Conservation (phyloP, 2,888 invertebrate genomes). For the Aleiodes alternator region DNA sequence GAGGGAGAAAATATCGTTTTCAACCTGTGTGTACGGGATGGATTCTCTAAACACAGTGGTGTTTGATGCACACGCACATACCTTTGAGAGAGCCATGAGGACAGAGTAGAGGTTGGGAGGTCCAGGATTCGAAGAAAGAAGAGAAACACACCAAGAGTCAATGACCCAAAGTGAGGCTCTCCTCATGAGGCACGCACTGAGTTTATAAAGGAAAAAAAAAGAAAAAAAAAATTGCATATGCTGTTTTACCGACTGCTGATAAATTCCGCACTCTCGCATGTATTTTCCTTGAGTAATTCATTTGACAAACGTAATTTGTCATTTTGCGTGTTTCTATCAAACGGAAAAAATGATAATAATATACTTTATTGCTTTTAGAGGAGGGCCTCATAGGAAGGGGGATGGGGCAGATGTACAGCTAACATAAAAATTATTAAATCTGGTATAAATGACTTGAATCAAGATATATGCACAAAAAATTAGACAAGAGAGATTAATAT, state of each 20-base stretch:
- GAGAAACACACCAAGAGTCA: conserved; percentile 67
- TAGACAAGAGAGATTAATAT: too few relatives aligned
- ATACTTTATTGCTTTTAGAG: too few relatives aligned
- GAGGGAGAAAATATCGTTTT: conserved; percentile 1
- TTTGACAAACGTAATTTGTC: background rate
- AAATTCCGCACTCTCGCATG: background rate
- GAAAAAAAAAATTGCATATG: conserved; percentile 31
- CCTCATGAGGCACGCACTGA: conserved; percentile 49
- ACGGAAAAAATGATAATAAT: too few relatives aligned
- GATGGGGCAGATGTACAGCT: too few relatives aligned
- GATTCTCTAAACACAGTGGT: conserved; percentile 23
- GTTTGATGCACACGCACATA: conserved; percentile 42
- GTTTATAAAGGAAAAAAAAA: background rate
- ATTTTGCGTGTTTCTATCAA: background rate
- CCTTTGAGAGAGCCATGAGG: conserved; percentile 45
- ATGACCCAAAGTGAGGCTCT: conserved; percentile 66
- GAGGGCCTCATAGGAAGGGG: too few relatives aligned
- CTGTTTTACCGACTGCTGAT: conserved; percentile 22
- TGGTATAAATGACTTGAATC: too few relatives aligned
- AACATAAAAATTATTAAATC: too few relatives aligned
- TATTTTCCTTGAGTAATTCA: background rate
- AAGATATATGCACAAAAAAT: too few relatives aligned
- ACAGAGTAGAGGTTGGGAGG: conserved; percentile 56
- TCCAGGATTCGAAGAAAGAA: conserved; percentile 71
- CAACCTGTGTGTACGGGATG: conserved; percentile 17